Evolutionary conservation across 2,113 vertebrate species (phyloP).

Genomic region (cat (Felis catus)): DNA sequence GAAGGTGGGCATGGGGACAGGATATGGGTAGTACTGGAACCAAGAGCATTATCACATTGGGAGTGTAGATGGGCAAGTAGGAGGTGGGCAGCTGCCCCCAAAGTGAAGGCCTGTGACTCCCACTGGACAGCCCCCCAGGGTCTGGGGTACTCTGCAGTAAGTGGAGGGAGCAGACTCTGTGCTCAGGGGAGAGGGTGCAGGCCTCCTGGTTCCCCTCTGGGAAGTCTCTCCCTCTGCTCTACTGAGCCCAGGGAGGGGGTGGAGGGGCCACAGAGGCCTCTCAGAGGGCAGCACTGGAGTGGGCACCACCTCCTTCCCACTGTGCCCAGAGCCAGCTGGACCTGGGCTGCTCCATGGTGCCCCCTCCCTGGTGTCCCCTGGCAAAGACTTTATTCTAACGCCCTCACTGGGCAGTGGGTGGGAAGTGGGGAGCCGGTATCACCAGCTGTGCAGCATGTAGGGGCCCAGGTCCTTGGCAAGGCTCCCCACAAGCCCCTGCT

Average conservation of each 20-base stretch:
- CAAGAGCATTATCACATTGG: slow-evolving; percentile 89
- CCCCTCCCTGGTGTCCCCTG: slow-evolving; percentile 84
- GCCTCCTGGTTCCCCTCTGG: neutral
- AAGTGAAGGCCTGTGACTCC: slow-evolving; percentile 66
- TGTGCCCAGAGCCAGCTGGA: neutral
- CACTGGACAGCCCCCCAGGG: neutral
- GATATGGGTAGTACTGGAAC: slow-evolving; percentile 80
- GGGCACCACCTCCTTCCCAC: neutral
- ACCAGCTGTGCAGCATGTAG: slow-evolving; percentile 87
- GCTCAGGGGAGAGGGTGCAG: neutral
- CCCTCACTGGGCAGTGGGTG: slow-evolving; percentile 79
- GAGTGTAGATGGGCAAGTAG: slow-evolving; percentile 90
- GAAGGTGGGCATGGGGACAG: slow-evolving; percentile 85
- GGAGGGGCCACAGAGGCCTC: slow-evolving; percentile 77
- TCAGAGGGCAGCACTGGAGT: neutral
- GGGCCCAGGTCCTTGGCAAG: slow-evolving; percentile 90
- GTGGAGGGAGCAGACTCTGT: slow-evolving; percentile 57
- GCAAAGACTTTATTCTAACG: slow-evolving; percentile 90
- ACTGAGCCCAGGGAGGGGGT: slow-evolving; percentile 71
- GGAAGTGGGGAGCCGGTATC: slow-evolving; percentile 22
- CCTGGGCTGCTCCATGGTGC: slow-evolving; percentile 63
- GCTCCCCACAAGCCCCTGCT: slow-evolving; percentile 18
- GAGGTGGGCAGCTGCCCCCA: slow-evolving; percentile 93
- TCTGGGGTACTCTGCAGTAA: slow-evolving; percentile 41
- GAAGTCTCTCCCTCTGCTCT: slow-evolving; percentile 67